Conservation (phyloP, 2,797 vertebrate species). For the Allenopithecus nigroviridis region DNA sequence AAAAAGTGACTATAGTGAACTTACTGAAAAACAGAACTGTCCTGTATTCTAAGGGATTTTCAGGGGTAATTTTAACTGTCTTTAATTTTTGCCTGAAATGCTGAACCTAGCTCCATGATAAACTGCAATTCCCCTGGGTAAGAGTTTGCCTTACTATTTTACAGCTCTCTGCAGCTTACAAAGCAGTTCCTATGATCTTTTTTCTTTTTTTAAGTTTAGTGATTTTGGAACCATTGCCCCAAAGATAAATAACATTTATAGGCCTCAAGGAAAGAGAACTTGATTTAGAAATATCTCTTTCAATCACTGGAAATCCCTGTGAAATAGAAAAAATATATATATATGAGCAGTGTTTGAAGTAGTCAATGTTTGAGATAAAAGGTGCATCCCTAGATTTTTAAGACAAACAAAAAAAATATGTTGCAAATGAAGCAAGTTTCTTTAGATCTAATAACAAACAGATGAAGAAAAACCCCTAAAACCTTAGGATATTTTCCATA, state of each 20-base stretch:
- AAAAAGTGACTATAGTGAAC: neutral
- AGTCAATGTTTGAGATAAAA: neutral
- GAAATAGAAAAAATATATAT: neutral
- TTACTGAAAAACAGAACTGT: neutral
- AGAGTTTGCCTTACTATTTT: neutral
- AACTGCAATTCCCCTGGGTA: neutral
- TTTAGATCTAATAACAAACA: neutral
- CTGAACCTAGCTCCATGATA: neutral
- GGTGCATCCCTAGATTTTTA: neutral
- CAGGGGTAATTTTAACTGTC: neutral
- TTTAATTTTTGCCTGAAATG: constrained; percentile 10
- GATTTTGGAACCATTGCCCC: neutral
- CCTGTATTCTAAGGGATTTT: neutral
- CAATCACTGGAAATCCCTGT: neutral
- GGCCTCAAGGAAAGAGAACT: neutral
- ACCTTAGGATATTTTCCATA: neutral
- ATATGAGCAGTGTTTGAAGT: neutral
- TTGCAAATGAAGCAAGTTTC: neutral
- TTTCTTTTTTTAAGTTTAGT: constrained; percentile 3
- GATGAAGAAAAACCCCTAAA: neutral
- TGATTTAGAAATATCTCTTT: constrained; percentile 40
- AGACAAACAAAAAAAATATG: neutral
- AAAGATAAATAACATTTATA: constrained; percentile 1
- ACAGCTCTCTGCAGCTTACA: neutral
- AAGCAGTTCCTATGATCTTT: neutral